Evolutionary conservation across 2,113 vertebrate genomes (phyloP).

Genomic region (Gallinago jamesoni): DNA sequence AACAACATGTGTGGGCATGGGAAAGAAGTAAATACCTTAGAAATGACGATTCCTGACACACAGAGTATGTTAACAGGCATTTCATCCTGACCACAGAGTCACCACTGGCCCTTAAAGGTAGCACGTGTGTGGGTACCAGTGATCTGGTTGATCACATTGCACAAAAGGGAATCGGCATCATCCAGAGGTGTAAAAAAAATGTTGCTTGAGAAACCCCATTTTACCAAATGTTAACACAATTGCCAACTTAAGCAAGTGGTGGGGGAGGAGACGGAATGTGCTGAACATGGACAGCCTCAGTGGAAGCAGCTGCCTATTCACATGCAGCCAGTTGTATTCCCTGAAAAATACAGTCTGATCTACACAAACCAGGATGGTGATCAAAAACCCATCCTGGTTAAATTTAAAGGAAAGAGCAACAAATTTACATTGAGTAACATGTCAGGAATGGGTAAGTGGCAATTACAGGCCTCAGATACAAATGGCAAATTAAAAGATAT

Average conservation of each 20-base stretch:
- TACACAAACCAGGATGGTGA: background rate
- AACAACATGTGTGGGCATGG: background rate
- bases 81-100: background rate
- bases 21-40: background rate
- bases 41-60: background rate
- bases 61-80: background rate
- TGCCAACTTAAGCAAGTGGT: background rate
- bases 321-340: background rate
- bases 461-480: background rate
- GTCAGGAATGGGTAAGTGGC: background rate
- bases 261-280: background rate
- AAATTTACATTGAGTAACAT: background rate
- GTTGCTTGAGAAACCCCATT: background rate
- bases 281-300: background rate
- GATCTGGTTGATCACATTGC: background rate
- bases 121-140: background rate
- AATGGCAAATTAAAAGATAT: background rate
- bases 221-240: background rate
- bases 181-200: background rate
- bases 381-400: background rate
- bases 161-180: background rate
- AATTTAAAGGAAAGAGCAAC: background rate
- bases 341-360: background rate
- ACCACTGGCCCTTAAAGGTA: background rate
- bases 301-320: background rate